Conservation (phyloP, 2,113 vertebrate species). For the Chitala chitala region DNA sequence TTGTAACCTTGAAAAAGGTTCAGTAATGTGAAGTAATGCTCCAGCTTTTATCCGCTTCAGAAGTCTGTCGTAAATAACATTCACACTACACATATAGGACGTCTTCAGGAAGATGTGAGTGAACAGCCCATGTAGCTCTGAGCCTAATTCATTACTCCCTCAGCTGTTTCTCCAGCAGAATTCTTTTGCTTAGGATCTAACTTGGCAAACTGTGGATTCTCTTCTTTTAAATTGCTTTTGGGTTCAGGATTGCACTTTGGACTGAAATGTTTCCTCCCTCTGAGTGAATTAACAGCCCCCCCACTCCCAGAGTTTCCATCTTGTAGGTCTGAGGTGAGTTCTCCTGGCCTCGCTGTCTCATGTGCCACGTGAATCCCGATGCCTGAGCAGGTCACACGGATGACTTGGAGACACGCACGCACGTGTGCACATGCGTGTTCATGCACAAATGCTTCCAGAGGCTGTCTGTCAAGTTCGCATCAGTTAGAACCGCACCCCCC, state of each 20-base stretch:
- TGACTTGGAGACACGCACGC: too few species aligned
- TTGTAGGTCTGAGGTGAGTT: slow-evolving; percentile 4
- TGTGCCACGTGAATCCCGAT: neutral
- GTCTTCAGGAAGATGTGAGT: slow-evolving; percentile 27
- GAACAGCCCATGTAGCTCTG: slow-evolving; percentile 31
- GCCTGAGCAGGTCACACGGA: too few species aligned
- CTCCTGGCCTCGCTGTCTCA: neutral
- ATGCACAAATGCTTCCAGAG: too few species aligned
- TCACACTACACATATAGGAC: neutral
- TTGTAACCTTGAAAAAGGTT: slow-evolving; percentile 18
- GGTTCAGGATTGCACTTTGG: neutral
- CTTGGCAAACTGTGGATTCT: neutral
- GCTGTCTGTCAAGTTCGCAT: too few species aligned
- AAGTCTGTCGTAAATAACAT: neutral
- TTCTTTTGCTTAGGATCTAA: neutral
- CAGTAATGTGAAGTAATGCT: slow-evolving; percentile 11
- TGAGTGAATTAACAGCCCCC: slow-evolving; percentile 6
- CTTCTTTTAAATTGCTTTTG: neutral
- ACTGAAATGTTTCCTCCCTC: slow-evolving; percentile 9
- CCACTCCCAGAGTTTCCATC: slow-evolving; percentile 9
- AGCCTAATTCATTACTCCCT: neutral
- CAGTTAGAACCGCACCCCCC: too few species aligned
- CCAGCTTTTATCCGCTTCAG: slow-evolving; percentile 32
- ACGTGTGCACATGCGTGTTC: too few species aligned
- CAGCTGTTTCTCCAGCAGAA: neutral